A percentile compares a stretch with the other conserved stretches of the same genome.
Conservation (phyloP, 2,113 vertebrate genomes). For the Rynchops niger region DNA sequence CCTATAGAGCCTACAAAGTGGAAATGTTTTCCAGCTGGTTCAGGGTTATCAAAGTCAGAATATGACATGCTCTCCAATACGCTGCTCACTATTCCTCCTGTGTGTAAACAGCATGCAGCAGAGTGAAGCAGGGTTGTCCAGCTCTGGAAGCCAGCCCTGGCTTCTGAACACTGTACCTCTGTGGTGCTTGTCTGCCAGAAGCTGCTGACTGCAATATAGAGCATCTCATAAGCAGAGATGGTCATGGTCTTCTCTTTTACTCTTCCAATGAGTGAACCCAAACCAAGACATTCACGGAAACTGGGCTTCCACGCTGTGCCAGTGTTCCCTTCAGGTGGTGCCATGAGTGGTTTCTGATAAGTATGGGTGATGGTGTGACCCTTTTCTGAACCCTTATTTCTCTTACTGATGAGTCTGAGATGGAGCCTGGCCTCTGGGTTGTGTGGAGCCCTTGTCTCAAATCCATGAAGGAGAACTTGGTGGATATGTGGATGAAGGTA, state of each 20-base stretch:
- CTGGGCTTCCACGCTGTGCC: not conserved
- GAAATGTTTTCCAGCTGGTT: not conserved
- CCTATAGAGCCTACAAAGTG: not conserved
- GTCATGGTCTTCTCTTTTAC: not conserved
- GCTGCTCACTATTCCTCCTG: not conserved
- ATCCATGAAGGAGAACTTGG: not conserved
- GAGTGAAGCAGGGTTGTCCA: not conserved
- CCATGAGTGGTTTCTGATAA: not conserved
- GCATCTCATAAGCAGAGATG: not conserved
- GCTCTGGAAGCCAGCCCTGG: not conserved
- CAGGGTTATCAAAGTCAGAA: not conserved
- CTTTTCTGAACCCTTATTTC: not conserved
- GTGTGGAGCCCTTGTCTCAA: not conserved
- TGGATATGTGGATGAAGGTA: not conserved
- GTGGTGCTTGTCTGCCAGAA: not conserved
- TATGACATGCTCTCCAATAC: not conserved
- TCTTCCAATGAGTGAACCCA: not conserved
- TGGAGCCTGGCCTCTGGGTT: not conserved
- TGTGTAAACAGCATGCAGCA: not conserved
- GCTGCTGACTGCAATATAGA: not conserved
- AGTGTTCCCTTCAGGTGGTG: not conserved
- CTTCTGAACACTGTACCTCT: not conserved
- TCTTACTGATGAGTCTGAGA: not conserved
- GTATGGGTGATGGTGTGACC: not conserved
- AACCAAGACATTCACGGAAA: not conserved